These are phyloP conservation scores for Steromphala cineraria DNA, from an alignment of 2,888 invertebrate genomes.

Conservation along the genomic window DNA sequence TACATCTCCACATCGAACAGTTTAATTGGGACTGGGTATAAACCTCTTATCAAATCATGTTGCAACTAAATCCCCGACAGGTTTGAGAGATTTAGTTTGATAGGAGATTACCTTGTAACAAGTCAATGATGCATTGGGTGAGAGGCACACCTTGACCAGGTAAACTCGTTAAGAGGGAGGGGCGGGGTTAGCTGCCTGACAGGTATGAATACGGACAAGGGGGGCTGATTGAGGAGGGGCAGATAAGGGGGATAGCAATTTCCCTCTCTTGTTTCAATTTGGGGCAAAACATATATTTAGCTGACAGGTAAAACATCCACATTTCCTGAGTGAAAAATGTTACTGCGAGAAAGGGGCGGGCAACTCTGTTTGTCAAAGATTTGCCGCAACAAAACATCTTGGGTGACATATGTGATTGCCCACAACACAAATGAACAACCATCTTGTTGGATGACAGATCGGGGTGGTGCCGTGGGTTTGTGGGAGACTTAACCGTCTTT, in stretches of 20 bases:
- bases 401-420: slow-evolving; percentile 19
- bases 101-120: not conserved
- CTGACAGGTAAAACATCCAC: slow-evolving; percentile 16
- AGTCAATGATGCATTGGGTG: not conserved
- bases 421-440: not conserved
- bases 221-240: slow-evolving; percentile 1
- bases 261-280: slow-evolving; percentile 5
- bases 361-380: not conserved
- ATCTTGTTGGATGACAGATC: not conserved
- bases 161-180: not conserved
- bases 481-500: not conserved
- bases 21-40: too few species aligned
- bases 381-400: not conserved
- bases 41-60: too few species aligned
- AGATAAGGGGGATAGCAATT: not conserved
- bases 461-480: not conserved
- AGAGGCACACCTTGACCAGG: not conserved
- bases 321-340: slow-evolving; percentile 4
- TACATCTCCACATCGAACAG: too few species aligned
- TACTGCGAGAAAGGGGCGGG: not conserved
- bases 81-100: not conserved
- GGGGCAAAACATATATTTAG: not conserved
- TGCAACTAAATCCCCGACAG: too few species aligned
- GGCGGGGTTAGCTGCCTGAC: not conserved
- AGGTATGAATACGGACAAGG: not conserved